Conservation (phyloP, 1,140 invertebrate species). For the Lordiphosa stackelbergi region DNA sequence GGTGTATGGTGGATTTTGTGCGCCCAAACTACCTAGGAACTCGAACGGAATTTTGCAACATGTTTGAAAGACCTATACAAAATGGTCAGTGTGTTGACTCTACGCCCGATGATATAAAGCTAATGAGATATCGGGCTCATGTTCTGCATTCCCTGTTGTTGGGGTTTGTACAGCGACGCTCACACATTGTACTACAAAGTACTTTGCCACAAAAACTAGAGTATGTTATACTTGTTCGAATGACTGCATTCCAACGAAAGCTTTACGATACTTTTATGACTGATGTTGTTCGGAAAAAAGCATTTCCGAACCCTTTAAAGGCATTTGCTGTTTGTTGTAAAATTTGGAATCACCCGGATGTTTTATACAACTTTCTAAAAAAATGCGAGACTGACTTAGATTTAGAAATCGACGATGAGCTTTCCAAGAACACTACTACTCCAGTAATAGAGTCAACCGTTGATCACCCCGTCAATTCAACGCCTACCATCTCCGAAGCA, state of each 20-base stretch:
- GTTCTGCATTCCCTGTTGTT: constrained; percentile 92
- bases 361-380: constrained; percentile 93
- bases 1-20: constrained; percentile 98
- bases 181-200: constrained; percentile 90
- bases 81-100: constrained; percentile 96
- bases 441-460: constrained; percentile 26
- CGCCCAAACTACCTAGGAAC: constrained; percentile 94
- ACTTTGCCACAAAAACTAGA: constrained; percentile 94
- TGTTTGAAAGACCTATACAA: constrained; percentile 96
- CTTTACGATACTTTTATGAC: constrained; percentile 95
- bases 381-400: constrained; percentile 93
- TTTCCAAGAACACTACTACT: constrained; percentile 37
- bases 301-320: constrained; percentile 96
- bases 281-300: constrained; percentile 89
- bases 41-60: constrained; percentile 95
- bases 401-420: constrained; percentile 86
- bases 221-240: constrained; percentile 91
- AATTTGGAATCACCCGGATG: constrained; percentile 99
- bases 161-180: constrained; percentile 94
- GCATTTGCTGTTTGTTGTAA: constrained; percentile 99
- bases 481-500: constrained; percentile 20
- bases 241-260: constrained; percentile 91
- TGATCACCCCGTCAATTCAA: constrained; percentile 15
- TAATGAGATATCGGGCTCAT: constrained; percentile 93
- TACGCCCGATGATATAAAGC: constrained; percentile 90